Evolutionary conservation across 2,888 invertebrate genomes (phyloP).

Genomic region (Micropterix aruncella): DNA sequence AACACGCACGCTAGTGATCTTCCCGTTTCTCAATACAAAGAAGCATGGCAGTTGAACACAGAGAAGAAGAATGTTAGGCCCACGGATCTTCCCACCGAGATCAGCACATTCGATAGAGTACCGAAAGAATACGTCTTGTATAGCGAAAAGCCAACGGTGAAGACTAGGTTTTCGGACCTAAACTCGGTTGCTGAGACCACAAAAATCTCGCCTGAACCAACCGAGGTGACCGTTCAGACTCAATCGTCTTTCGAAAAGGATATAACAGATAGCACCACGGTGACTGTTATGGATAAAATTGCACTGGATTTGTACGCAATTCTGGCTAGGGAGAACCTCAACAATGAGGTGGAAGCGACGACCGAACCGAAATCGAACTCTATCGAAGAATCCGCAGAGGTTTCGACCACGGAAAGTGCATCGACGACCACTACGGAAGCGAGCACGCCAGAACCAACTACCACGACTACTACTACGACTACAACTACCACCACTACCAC

Average conservation of each 20-base stretch:
- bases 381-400: constrained; percentile 21
- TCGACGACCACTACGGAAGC: constrained; percentile 37
- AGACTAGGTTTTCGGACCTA: constrained; percentile 17
- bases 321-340: constrained; percentile 48
- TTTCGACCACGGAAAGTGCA: constrained; percentile 31
- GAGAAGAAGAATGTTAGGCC: constrained; percentile 28
- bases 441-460: constrained; percentile 30
- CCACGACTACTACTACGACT: constrained; percentile 41
- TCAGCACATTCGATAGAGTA: constrained; percentile 35
- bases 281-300: constrained; percentile 65
- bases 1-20: constrained; percentile 53
- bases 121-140: constrained; percentile 21
- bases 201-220: constrained; percentile 18
- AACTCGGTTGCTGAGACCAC: constrained; percentile 2
- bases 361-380: constrained; percentile 27
- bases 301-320: constrained; percentile 74
- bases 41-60: constrained; percentile 30
- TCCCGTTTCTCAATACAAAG: constrained; percentile 35
- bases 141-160: constrained; percentile 19
- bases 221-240: not conserved
- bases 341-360: constrained; percentile 37
- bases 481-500: constrained; percentile 40
- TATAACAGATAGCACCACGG: constrained; percentile 47
- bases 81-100: constrained; percentile 35
- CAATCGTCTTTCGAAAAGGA: constrained; percentile 28